Evolutionary conservation across 2,888 invertebrate species (phyloP).

Genomic region (Chrysodeixis includens): DNA sequence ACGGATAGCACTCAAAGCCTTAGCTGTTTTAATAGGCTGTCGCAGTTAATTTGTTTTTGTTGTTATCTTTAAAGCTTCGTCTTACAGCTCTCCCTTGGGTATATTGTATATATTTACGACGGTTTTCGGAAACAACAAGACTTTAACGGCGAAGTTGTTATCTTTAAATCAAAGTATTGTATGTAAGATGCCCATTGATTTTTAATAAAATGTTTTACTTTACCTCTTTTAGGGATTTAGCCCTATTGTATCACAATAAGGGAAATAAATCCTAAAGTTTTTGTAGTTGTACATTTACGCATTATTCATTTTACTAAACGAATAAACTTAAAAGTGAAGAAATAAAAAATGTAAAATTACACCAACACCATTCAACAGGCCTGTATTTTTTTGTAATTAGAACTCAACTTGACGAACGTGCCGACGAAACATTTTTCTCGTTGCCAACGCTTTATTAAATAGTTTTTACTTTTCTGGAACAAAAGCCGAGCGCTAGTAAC

Average conservation of each 20-base stretch:
- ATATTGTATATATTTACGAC: not conserved
- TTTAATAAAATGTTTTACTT: too few relatives aligned
- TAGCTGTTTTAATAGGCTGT: constrained; percentile 40
- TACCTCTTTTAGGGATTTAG: too few relatives aligned
- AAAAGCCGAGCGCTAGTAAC: not conserved
- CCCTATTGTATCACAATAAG: too few relatives aligned
- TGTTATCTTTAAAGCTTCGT: constrained; percentile 23
- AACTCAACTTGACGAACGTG: not conserved
- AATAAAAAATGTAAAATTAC: too few relatives aligned
- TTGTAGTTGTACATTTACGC: too few relatives aligned
- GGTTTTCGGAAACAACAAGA: not conserved
- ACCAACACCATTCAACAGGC: not conserved
- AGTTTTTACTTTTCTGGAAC: not conserved
- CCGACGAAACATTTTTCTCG: not conserved
- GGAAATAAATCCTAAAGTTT: too few relatives aligned
- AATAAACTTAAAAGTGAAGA: too few relatives aligned
- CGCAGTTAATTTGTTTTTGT: constrained; percentile 40
- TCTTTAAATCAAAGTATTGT: not conserved
- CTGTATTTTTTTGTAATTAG: not conserved
- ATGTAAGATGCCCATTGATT: not conserved
- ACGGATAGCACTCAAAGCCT: constrained; percentile 36
- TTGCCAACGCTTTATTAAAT: not conserved
- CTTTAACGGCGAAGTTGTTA: not conserved
- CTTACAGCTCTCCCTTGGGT: constrained; percentile 10
- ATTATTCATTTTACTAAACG: too few relatives aligned